phyloP scores from a whole-genome alignment of 2,888 invertebrate species.

The Dryobota labecula region DNA sequence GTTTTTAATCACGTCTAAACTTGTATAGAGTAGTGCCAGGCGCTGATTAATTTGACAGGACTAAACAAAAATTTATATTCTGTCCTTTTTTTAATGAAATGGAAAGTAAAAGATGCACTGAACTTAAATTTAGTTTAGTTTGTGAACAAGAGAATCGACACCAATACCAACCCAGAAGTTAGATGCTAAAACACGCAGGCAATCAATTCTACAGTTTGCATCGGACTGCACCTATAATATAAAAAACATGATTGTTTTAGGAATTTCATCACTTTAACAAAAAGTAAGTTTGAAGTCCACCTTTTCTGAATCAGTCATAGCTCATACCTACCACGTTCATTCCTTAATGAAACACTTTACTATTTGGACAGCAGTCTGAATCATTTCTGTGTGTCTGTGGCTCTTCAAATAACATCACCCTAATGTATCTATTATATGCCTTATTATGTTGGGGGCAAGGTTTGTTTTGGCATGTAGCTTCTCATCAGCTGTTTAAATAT shows the following conservation, averaged over 20 bases:
- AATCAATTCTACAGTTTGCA: too few species aligned
- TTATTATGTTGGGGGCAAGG: neutral
- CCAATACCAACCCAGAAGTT: too few species aligned
- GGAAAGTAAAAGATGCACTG: too few species aligned
- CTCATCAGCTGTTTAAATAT: constrained; percentile 65
- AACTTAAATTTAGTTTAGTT: too few species aligned
- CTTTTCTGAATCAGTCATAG: constrained; percentile 27
- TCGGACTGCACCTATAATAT: too few species aligned
- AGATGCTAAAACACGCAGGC: too few species aligned
- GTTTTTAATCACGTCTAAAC: too few species aligned
- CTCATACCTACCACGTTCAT: constrained; percentile 11
- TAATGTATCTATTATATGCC: constrained; percentile 3
- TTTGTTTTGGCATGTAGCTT: constrained; percentile 8
- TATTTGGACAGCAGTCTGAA: constrained; percentile 63
- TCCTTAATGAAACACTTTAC: constrained; percentile 30
- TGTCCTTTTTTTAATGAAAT: too few species aligned
- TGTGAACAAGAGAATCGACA: too few species aligned
- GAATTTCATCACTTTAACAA: neutral
- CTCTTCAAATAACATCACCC: constrained; percentile 29
- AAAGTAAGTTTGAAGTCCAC: neutral
- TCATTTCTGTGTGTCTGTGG: constrained; percentile 36
- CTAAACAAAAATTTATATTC: too few species aligned
- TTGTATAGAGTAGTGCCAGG: too few species aligned
- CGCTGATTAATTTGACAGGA: too few species aligned
- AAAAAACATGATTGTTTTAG: neutral